Conservation (phyloP, 92 coral and sea anemone species). For the Plumapathes pennacea region DNA sequence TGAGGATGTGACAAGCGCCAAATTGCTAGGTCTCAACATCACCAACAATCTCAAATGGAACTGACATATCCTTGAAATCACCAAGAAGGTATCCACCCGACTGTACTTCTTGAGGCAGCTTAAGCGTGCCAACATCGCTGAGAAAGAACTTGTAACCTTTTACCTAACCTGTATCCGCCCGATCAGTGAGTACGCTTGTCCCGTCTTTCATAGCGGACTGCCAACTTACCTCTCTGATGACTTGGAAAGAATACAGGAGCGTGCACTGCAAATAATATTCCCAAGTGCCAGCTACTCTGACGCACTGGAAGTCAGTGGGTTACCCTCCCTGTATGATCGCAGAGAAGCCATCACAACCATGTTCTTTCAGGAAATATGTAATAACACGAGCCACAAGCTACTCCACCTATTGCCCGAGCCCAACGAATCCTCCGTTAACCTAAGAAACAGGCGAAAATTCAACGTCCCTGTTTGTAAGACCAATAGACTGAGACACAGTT, state of each 20-base stretch:
- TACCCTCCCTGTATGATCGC: no score
- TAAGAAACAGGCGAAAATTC: no score
- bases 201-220: not conserved
- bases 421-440: no score
- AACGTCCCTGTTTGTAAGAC: no score
- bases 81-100: constrained; percentile 5
- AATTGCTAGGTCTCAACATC: constrained; percentile 15
- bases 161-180: constrained; percentile 13
- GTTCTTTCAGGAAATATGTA: no score
- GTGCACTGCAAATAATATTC: constrained; percentile 1
- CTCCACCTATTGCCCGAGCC: no score
- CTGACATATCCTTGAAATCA: constrained; percentile 1
- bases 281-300: not conserved
- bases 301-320: constrained; percentile 5
- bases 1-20: not conserved
- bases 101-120: constrained; percentile 6
- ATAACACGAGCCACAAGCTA: no score
- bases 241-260: constrained; percentile 1
- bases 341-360: no score
- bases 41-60: constrained; percentile 11
- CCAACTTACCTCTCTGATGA: constrained; percentile 12
- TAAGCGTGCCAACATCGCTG: constrained; percentile 14
- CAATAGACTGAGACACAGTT: no score
- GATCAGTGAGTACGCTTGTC: constrained; percentile 6
- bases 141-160: no score